A percentile compares a stretch with the other conserved stretches of the same genome.
Evolutionary conservation across 2,888 invertebrate species (phyloP).

Genomic region (Epistrophe grossulariae): DNA sequence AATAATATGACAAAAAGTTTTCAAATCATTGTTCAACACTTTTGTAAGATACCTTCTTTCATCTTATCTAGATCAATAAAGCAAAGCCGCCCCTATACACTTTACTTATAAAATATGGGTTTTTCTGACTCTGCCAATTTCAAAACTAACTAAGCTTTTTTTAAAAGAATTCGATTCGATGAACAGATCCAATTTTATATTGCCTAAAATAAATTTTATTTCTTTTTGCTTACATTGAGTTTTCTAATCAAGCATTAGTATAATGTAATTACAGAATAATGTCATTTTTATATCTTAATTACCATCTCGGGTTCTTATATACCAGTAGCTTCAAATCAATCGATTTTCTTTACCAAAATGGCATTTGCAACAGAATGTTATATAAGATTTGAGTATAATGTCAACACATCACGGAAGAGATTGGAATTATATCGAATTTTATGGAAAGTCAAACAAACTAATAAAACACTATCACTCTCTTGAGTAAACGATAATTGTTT

Average conservation of each 20-base stretch:
- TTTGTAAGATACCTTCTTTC: too few relatives aligned
- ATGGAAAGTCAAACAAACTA: neutral
- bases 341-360: neutral
- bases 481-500: conserved; percentile 5
- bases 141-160: too few relatives aligned
- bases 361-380: neutral
- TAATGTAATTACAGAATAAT: neutral
- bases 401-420: conserved; percentile 6
- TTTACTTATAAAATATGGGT: too few relatives aligned
- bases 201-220: neutral
- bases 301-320: neutral
- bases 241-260: neutral
- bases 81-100: too few relatives aligned
- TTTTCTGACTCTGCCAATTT: too few relatives aligned
- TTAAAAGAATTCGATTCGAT: neutral
- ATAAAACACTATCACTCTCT: conserved; percentile 16
- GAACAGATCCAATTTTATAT: neutral
- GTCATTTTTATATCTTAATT: neutral
- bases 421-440: neutral
- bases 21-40: too few relatives aligned
- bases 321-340: neutral
- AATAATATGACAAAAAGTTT: too few relatives aligned
- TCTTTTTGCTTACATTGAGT: neutral
- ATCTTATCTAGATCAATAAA: too few relatives aligned
- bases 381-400: conserved; percentile 9